Conservation (phyloP, 2,888 invertebrate genomes). For the Macrophya annulata region DNA sequence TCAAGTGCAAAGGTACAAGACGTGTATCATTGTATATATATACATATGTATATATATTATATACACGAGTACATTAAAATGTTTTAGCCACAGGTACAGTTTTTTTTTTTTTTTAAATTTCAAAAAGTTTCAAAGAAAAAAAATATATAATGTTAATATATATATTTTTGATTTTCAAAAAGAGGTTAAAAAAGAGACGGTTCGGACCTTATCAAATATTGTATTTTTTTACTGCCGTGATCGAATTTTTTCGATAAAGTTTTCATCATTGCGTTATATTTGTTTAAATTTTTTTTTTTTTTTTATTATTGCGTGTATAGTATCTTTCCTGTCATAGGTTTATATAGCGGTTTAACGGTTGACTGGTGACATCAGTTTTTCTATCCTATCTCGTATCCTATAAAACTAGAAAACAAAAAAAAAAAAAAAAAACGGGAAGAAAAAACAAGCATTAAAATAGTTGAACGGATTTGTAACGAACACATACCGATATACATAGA, state of each 20-base stretch:
- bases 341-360: not conserved
- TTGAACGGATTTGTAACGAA: conserved; percentile 10
- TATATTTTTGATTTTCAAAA: not conserved
- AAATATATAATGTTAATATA: too few species aligned
- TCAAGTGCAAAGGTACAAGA: conserved; percentile 13
- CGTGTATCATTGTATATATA: not conserved
- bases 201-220: not conserved
- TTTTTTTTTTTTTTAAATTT: not conserved
- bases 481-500: not conserved
- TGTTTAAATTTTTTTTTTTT: not conserved
- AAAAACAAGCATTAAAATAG: not conserved
- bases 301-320: not conserved
- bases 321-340: not conserved
- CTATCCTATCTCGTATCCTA: too few species aligned
- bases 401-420: too few species aligned
- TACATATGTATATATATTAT: not conserved
- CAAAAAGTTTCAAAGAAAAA: not conserved
- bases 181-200: not conserved
- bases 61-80: not conserved
- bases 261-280: conserved; percentile 10
- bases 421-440: not conserved
- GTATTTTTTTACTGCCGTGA: not conserved
- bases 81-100: not conserved
- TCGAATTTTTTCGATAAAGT: not conserved
- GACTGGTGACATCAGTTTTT: conserved; percentile 4